Base-by-base conservation (phyloP, 2,797 vertebrate species). In the Sebastes cheni region DNA sequence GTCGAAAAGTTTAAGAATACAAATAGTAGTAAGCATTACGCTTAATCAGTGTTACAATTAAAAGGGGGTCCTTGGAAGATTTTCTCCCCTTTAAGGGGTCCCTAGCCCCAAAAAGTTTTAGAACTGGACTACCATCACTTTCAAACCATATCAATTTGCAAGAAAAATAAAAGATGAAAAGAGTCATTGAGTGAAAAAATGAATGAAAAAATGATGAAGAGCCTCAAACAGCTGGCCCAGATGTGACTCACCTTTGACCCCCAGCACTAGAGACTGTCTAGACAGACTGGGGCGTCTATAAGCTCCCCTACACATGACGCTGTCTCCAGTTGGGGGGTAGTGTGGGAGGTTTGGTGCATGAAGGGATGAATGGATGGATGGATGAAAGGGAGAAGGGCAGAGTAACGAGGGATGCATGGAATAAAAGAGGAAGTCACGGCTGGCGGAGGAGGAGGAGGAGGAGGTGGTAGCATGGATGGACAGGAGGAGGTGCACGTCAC, bases 221-320 rank as follows among this genome's bases (percentile, higher is more conserved):
- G 14, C 11, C 30, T 73, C 34, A 69, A 73, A 79, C n/a, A 46
- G 73, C 9, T 67, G 23, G 4, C n/a, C 20, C 6, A 18, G 42
- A 46, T 32, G 5, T 36, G 16, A 78, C 93, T 93, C 72, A 95
- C 94, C 93, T 94, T 83, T 78, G 46, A 77, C 75, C 86, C 79
- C 81, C 85, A 81, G 86, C 75, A 81, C 72, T 59, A 92, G 60
- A 76, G 67, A 50, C 61, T 78, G 76, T 82, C 77, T 79, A 86
- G 72, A 86, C 88, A 89, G 75, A 87, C 65, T 25, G 71, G 80
- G 85, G 79, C 12, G 58, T 77, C 76, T 82, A 82, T 64, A 85
- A 86, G 65, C 67, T 81, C 86, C 78, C 82, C 69, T 83, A 92
- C 64, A 88, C 79, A 72, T 30, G 72, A 67, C 10, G 75, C 5